Conservation (phyloP, 2,888 invertebrate genomes). For the Seira musarum region DNA sequence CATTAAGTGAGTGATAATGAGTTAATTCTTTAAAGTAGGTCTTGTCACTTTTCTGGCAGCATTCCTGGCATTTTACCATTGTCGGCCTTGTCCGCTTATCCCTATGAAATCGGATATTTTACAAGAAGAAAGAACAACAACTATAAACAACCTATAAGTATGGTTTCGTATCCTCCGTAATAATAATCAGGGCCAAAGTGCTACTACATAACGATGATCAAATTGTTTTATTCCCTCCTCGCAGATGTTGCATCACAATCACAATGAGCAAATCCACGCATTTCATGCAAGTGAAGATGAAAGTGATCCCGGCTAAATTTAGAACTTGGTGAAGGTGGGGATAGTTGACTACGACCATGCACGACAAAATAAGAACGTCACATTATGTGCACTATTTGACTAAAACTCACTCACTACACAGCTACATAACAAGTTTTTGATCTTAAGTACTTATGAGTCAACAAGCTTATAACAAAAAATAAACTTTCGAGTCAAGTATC, state of each 20-base stretch:
- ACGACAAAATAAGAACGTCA: not conserved
- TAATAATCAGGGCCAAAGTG: no score
- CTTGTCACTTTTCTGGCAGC: constrained; percentile 35
- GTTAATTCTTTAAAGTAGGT: constrained; percentile 32
- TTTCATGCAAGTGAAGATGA: constrained; percentile 33
- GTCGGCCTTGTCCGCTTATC: constrained; percentile 44
- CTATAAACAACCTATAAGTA: no score
- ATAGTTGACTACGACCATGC: constrained; percentile 11
- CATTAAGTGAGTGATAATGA: not conserved
- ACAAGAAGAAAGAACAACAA: no score
- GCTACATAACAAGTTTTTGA: not conserved
- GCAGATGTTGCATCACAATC: constrained; percentile 24
- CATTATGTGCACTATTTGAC: no score
- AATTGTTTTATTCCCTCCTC: not conserved
- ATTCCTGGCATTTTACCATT: constrained; percentile 11
- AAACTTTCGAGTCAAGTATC: not conserved
- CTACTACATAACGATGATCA: not conserved
- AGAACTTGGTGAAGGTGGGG: constrained; percentile 25
- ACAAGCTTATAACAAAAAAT: not conserved
- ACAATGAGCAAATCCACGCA: constrained; percentile 12
- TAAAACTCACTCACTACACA: no score
- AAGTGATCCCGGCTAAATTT: constrained; percentile 49
- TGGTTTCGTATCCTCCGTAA: no score
- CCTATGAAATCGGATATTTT: not conserved
- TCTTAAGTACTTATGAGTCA: not conserved